Percentiles rank a stretch among this genome's conserved stretches.
These are phyloP conservation scores for Theretra japonica DNA, from an alignment of 2,888 invertebrate genomes.

Conservation along the genomic window DNA sequence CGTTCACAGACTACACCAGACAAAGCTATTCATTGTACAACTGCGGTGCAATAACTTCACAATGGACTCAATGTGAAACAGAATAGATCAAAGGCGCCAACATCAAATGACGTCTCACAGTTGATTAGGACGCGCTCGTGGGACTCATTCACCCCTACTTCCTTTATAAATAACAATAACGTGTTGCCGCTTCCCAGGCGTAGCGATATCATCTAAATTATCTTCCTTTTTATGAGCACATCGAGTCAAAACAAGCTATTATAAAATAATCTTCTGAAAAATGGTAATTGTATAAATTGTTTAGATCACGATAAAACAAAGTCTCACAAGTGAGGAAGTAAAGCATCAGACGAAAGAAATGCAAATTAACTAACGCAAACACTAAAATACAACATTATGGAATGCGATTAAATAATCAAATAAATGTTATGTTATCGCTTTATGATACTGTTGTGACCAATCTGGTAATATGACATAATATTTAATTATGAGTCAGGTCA, in stretches of 20 bases:
- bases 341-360: too few species aligned
- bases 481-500: too few species aligned
- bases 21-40: slow-evolving; percentile 2
- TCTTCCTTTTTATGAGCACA: not conserved
- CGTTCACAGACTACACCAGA: slow-evolving; percentile 4
- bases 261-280: not conserved
- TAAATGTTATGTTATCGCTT: too few species aligned
- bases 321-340: too few species aligned
- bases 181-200: slow-evolving; percentile 4
- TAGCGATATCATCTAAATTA: slow-evolving; percentile 5
- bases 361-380: too few species aligned
- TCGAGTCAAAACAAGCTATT: slow-evolving; percentile 4
- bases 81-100: slow-evolving; percentile 16
- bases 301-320: not conserved
- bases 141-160: slow-evolving; percentile 8
- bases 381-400: too few species aligned
- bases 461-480: too few species aligned
- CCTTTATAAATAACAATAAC: slow-evolving; percentile 23
- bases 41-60: slow-evolving; percentile 1
- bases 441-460: too few species aligned
- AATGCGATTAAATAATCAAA: too few species aligned
- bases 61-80: slow-evolving; percentile 15
- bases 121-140: slow-evolving; percentile 23
- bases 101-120: slow-evolving; percentile 14
- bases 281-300: not conserved